A percentile compares a stretch with the other conserved stretches of the same genome.
Evolutionary conservation across 2,113 vertebrate genomes (phyloP).

Genomic region (Zosterops lateralis): DNA sequence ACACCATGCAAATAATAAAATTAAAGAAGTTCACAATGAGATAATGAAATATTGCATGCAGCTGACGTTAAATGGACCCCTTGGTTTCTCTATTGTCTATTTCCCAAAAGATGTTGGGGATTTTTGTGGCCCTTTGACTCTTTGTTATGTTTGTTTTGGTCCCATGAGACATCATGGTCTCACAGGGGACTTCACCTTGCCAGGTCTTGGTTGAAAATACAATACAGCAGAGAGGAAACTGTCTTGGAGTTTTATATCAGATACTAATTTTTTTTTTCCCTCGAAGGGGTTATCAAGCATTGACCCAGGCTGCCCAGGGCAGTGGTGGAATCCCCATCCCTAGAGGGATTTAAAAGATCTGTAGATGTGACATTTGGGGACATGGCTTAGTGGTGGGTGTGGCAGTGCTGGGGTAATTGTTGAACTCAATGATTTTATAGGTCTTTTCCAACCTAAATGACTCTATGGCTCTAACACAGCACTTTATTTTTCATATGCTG

Average conservation of each 20-base stretch:
- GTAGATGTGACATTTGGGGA: background rate
- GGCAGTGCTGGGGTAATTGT: background rate
- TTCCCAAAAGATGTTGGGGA: background rate
- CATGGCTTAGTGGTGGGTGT: accelerated
- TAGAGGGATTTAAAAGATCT: background rate
- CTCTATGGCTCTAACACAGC: accelerated
- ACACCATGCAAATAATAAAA: background rate
- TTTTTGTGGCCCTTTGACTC: background rate
- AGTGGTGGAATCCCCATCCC: background rate
- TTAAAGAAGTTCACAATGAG: background rate
- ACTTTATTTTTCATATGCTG: background rate
- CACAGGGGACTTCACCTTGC: accelerated
- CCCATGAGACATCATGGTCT: background rate
- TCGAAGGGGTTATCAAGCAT: background rate
- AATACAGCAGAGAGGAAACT: background rate
- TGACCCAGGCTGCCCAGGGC: background rate
- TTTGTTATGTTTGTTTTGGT: background rate
- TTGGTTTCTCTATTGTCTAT: background rate
- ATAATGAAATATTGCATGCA: background rate
- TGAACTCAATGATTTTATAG: background rate
- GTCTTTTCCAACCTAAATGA: background rate
- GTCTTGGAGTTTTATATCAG: background rate
- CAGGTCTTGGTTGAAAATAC: background rate
- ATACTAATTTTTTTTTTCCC: background rate
- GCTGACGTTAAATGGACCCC: background rate